phyloP scores from a whole-genome alignment of 2,113 vertebrate genomes.

The Mixornis gularis region DNA sequence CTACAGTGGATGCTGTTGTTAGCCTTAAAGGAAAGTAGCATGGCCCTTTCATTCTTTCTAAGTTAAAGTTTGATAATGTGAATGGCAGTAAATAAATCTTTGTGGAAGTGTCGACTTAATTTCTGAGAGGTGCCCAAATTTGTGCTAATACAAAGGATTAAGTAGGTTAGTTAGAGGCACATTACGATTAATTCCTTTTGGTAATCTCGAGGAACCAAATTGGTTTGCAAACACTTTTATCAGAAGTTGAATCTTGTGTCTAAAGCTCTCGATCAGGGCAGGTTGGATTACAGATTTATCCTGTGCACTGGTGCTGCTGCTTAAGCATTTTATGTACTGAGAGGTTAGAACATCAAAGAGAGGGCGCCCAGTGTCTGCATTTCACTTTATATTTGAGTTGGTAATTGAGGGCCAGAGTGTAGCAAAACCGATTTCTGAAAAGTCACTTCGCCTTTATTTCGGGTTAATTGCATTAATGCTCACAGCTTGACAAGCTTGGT shows the following conservation, averaged over 20 bases:
- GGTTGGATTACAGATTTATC: not conserved
- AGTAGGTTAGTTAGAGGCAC: not conserved
- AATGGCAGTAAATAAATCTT: not conserved
- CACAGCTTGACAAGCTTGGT: not conserved
- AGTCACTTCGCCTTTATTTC: constrained; percentile 27
- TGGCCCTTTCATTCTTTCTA: not conserved
- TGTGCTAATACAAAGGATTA: not conserved
- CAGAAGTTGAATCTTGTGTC: not conserved
- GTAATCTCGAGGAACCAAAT: not conserved
- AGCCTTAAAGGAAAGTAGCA: not conserved
- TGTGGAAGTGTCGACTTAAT: not conserved
- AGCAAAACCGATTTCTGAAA: constrained; percentile 37
- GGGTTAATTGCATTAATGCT: constrained; percentile 36
- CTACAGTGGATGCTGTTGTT: not conserved
- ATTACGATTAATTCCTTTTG: not conserved
- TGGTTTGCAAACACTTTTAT: not conserved
- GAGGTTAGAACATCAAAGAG: constrained; percentile 25
- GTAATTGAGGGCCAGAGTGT: constrained; percentile 45
- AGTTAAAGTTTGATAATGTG: not conserved
- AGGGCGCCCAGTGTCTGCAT: not conserved
- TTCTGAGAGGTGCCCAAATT: not conserved
- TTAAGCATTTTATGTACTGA: not conserved
- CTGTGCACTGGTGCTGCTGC: not conserved
- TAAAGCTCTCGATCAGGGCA: not conserved
- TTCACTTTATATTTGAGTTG: not conserved